Evolutionary conservation across 2,113 vertebrate species (phyloP), one percentile per base, ranked within the genome.

Genomic region (Parus major): DNA sequence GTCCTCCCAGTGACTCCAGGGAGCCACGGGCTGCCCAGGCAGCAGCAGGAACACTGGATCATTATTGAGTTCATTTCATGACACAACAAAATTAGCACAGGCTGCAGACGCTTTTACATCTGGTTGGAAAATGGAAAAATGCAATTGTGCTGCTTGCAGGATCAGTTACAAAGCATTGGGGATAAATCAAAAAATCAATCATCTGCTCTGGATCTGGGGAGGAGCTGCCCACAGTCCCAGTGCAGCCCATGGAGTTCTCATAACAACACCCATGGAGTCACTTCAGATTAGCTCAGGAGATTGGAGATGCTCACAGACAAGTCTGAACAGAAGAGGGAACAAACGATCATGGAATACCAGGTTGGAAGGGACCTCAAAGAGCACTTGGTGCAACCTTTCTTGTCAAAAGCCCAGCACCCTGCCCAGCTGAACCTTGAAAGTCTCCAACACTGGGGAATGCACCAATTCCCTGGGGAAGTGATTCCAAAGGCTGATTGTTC

Each of bases 1-100:
- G 4, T 2, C 21, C 11, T 59, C 81, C 52, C 82, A 15, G 36
- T 0, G 0, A 23, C 4, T 0, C 17, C 0, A 0, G 56, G 77
- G 82, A 82, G 47, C 31, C 29, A 23, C 11, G 24, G 8, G 49
- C 44, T 50, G 47, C 47, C 36, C 2, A 0, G 61, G 53, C 8
- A 17, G 60, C 82, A 27, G 7, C 56, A 36, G 15, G 46, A 60
- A 9, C 24, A 15, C 1, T 2, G 79, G 47, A 16, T 47, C 21
- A 3, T 56, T 13, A 16, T 0, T 33, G 21, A 47, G 41, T 17
- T 61, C 18, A 20, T 35, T 80, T 57, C 63, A 25, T 36, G 29
- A 53, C 71, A 66, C 73, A 84, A 78, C 44, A 33, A 59, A 50
- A 63, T 31, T 3, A 63, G 33, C 0, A 2, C 66, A 21, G 91